Percentiles rank a stretch among this genome's conserved stretches.
Evolutionary conservation across 2,113 vertebrate species (phyloP).

Genomic region (Micromys minutus): DNA sequence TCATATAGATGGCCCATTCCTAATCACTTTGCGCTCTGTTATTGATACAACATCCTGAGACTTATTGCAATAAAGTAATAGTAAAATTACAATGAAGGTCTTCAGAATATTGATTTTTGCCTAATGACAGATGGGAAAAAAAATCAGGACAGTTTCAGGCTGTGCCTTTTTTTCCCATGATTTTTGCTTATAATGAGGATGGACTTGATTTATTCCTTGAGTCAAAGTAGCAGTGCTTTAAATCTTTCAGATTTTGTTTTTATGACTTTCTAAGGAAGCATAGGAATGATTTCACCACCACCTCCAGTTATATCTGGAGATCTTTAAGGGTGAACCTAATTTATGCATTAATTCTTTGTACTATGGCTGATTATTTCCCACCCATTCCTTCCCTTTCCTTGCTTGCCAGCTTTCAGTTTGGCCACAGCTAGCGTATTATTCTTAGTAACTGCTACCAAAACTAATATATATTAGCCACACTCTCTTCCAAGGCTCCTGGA

Average conservation of each 20-base stretch:
- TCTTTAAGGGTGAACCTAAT: neutral
- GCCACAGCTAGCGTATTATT: constrained; percentile 50
- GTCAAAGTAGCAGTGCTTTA: constrained; percentile 24
- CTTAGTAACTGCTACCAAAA: constrained; percentile 56
- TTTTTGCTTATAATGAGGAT: neutral
- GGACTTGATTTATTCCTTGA: constrained; percentile 1
- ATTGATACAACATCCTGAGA: neutral
- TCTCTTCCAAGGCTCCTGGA: constrained; percentile 43
- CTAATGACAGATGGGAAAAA: neutral
- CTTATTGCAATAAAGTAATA: neutral
- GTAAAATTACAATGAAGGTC: neutral
- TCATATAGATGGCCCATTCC: neutral
- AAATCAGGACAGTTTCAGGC: neutral
- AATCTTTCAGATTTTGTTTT: constrained; percentile 34
- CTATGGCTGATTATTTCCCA: neutral
- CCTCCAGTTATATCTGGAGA: neutral
- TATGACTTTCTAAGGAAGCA: constrained; percentile 39
- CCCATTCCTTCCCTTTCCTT: constrained; percentile 60
- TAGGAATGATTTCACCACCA: neutral
- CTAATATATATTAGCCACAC: constrained; percentile 28
- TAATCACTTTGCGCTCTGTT: neutral
- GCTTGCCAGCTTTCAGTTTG: constrained; percentile 64
- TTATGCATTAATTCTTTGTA: constrained; percentile 42
- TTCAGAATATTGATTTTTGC: neutral
- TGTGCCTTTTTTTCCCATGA: neutral